A percentile compares a stretch with the other conserved stretches of the same genome.
phyloP scores from a whole-genome alignment of 2,888 invertebrate genomes.

The Fissipunctia ypsillon region DNA sequence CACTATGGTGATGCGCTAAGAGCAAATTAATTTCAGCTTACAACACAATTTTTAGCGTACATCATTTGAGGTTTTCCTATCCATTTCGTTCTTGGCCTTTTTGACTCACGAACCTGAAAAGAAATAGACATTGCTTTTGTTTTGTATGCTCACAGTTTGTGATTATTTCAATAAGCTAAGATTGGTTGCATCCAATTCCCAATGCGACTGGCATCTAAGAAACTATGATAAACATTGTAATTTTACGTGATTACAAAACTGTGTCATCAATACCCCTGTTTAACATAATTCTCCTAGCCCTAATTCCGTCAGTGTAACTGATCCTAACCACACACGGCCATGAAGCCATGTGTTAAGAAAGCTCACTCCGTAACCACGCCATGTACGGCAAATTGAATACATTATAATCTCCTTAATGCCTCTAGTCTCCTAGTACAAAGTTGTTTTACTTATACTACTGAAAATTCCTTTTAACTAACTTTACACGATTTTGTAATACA shows the following conservation, averaged over 20 bases:
- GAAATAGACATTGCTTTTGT: neutral
- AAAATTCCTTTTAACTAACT: conserved; percentile 21
- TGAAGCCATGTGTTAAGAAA: conserved; percentile 50
- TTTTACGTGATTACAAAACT: neutral
- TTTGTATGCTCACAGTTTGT: neutral
- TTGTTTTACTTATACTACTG: conserved; percentile 40
- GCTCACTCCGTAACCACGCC: conserved; percentile 39
- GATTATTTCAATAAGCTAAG: no score
- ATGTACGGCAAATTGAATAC: conserved; percentile 61
- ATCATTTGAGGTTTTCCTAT: neutral
- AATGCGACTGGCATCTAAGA: neutral
- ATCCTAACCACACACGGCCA: conserved; percentile 27
- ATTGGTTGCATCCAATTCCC: neutral
- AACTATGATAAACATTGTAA: neutral
- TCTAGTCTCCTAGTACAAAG: conserved; percentile 23
- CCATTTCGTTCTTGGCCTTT: neutral
- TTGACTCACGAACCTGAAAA: neutral
- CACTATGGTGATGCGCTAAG: conserved; percentile 8
- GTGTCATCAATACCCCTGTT: neutral
- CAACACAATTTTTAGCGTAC: no score
- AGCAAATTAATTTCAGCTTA: neutral
- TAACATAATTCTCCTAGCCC: conserved; percentile 3
- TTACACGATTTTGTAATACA: conserved; percentile 38
- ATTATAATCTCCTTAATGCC: conserved; percentile 55
- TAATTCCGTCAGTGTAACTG: conserved; percentile 27